phyloP scores from a whole-genome alignment of 2,113 vertebrate species.

The Sceloporus undulatus region DNA sequence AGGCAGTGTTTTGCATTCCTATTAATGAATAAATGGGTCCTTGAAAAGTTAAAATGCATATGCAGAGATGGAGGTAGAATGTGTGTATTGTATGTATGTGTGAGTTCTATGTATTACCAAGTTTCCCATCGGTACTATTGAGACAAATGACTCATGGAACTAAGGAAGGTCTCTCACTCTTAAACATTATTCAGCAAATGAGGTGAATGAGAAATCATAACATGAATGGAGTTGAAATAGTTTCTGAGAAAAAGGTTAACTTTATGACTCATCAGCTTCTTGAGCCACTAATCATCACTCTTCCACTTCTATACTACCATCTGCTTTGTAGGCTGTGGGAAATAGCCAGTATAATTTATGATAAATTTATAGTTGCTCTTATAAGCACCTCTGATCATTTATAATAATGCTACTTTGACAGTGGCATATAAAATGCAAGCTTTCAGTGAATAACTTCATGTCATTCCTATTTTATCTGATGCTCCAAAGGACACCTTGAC shows the following conservation, averaged over 20 bases:
- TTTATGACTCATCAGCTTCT: background rate
- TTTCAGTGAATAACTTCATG: slow-evolving; percentile 1
- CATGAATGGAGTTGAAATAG: background rate
- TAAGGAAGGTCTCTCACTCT: background rate
- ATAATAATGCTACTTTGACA: slow-evolving; percentile 13
- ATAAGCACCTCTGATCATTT: slow-evolving; percentile 15
- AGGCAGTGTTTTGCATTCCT: background rate
- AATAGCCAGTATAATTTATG: slow-evolving; percentile 36
- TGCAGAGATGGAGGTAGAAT: background rate
- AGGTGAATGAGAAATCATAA: slow-evolving; percentile 16
- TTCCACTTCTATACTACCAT: slow-evolving; percentile 23
- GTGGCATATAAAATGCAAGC: slow-evolving; percentile 30
- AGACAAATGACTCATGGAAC: background rate
- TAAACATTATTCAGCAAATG: slow-evolving; percentile 38
- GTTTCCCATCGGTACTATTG: slow-evolving; percentile 4
- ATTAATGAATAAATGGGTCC: background rate
- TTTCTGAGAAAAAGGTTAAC: slow-evolving; percentile 42
- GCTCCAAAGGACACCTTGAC: background rate
- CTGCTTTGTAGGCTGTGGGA: slow-evolving; percentile 11
- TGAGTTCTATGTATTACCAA: background rate
- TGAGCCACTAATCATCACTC: background rate
- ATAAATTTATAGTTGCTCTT: slow-evolving; percentile 34
- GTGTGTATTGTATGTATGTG: background rate
- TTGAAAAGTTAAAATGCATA: background rate
- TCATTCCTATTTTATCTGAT: slow-evolving; percentile 28